A percentile compares a stretch with the other conserved stretches of the same genome.
These are phyloP conservation scores for Agonopterix alstromeriana DNA, from an alignment of 2,888 invertebrate genomes.

Conservation along the genomic window DNA sequence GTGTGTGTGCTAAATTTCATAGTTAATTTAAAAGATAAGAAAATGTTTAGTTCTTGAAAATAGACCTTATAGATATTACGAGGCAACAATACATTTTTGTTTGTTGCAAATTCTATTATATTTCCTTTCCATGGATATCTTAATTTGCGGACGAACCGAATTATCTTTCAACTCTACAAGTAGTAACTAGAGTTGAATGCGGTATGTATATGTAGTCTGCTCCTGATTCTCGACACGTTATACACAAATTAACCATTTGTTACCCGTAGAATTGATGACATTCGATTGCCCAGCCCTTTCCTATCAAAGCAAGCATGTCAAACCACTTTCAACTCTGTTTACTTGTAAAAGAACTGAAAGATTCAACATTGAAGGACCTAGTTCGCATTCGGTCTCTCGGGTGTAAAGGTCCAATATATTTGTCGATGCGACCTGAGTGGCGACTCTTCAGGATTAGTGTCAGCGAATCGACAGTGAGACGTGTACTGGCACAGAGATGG, in stretches of 20 bases:
- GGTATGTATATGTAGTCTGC: no score
- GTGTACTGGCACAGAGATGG: conserved; percentile 47
- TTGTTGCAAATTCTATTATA: no score
- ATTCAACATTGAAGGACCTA: conserved; percentile 23
- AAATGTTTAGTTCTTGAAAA: no score
- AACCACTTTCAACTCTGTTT: conserved; percentile 12
- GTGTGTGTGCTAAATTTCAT: no score
- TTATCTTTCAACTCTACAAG: no score
- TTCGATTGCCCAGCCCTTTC: conserved; percentile 50
- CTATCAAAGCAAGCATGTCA: conserved; percentile 36
- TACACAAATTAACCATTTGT: conserved; percentile 59
- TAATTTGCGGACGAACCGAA: no score
- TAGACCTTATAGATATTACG: no score
- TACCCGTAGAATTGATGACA: conserved; percentile 52
- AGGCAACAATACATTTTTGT: no score
- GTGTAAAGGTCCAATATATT: conserved; percentile 57
- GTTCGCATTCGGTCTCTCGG: conserved; percentile 44
- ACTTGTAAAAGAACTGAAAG: conserved; percentile 3
- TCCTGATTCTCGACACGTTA: not conserved
- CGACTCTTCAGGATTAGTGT: conserved; percentile 61
- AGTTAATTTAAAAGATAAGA: no score
- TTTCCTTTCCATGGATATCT: no score
- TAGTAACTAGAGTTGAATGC: no score
- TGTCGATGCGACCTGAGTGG: conserved; percentile 32
- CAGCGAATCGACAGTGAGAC: conserved; percentile 54